Conservation (phyloP, 2,797 vertebrate species). For the Okamejei kenojei region DNA sequence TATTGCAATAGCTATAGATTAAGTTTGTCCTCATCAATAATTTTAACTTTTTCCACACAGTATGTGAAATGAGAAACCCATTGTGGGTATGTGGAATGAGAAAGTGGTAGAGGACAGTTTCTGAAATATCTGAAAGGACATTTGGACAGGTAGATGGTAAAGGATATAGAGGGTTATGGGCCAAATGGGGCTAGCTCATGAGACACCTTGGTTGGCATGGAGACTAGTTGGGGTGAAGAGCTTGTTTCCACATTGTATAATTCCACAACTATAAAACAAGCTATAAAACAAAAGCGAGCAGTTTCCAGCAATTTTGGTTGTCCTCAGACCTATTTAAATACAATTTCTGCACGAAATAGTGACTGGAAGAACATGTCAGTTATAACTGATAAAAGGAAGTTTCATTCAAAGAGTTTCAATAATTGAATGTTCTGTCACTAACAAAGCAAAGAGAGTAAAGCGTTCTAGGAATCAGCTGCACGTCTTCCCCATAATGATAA, state of each 20-base stretch:
- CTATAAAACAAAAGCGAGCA: not conserved
- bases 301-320: not conserved
- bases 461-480: not conserved
- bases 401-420: not conserved
- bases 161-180: too few relatives aligned
- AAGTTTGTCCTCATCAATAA: not conserved
- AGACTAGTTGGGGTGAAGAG: too few relatives aligned
- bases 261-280: not conserved
- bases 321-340: not conserved
- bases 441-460: not conserved
- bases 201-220: too few relatives aligned
- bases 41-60: not conserved
- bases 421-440: slow-evolving; percentile 22
- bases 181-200: too few relatives aligned
- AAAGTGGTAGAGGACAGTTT: too few relatives aligned
- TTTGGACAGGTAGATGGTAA: too few relatives aligned
- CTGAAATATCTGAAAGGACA: too few relatives aligned
- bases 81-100: too few relatives aligned
- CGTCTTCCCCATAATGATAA: not conserved
- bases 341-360: not conserved
- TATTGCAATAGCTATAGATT: not conserved
- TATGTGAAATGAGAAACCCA: too few relatives aligned
- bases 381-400: not conserved
- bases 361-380: not conserved
- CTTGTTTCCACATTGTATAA: too few relatives aligned